phyloP scores from a whole-genome alignment of 1,140 invertebrate genomes.

The Drosophila sp. region DNA sequence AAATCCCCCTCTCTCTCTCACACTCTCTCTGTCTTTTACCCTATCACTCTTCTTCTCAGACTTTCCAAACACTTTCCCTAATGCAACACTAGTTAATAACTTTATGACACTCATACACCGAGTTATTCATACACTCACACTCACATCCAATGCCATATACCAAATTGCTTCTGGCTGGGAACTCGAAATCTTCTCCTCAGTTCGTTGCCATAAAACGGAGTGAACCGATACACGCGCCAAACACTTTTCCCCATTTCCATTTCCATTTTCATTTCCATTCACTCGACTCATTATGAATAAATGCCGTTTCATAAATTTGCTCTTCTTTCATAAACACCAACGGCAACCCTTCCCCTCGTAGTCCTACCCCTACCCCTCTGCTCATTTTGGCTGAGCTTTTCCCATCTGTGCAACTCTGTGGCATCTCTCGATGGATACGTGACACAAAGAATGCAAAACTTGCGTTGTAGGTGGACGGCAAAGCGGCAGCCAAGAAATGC shows the following conservation, averaged over 20 bases:
- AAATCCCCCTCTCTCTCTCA: too few species aligned
- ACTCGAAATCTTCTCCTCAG: conserved; percentile 20
- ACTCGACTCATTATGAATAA: conserved; percentile 78
- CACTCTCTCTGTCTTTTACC: not conserved
- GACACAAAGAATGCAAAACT: conserved; percentile 82
- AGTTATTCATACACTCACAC: conserved; percentile 13
- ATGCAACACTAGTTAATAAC: conserved; percentile 65
- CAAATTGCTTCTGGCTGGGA: conserved; percentile 42
- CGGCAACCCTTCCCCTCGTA: not conserved
- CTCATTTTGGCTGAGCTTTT: conserved; percentile 30
- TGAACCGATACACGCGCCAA: conserved; percentile 70
- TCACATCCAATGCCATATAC: conserved; percentile 45
- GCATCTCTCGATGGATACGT: conserved; percentile 67
- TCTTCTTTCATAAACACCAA: conserved; percentile 45
- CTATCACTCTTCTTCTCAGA: not conserved
- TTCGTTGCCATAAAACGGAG: conserved; percentile 46
- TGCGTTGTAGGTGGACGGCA: conserved; percentile 22
- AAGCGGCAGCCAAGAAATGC: not conserved
- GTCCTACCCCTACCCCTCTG: conserved; percentile 9
- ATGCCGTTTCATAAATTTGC: conserved; percentile 81
- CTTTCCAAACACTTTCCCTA: conserved; percentile 46
- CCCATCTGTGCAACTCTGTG: conserved; percentile 12
- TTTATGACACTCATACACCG: conserved; percentile 61
- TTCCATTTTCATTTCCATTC: too few species aligned
- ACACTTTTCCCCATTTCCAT: conserved; percentile 76